phyloP scores from a whole-genome alignment of 2,797 vertebrate species.

The Bradypodion pumilum region DNA sequence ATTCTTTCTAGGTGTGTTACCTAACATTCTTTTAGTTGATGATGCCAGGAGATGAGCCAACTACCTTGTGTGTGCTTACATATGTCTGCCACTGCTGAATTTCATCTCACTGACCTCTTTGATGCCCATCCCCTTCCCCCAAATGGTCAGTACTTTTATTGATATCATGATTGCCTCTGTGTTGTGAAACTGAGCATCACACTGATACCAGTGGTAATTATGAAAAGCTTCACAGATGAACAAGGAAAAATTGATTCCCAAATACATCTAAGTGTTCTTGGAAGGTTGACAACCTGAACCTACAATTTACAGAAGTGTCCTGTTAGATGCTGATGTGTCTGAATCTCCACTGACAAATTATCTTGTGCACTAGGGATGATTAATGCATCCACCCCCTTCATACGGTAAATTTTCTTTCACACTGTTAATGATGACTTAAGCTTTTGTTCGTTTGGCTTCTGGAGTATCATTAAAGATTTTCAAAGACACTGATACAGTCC shows the following conservation, averaged over 20 bases:
- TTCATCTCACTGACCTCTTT: not conserved
- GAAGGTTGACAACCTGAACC: not conserved
- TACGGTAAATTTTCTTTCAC: constrained; percentile 24
- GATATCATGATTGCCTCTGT: not conserved
- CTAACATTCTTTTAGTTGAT: not conserved
- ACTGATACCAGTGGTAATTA: not conserved
- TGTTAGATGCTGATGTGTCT: constrained; percentile 18
- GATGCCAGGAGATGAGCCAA: not conserved
- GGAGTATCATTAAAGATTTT: not conserved
- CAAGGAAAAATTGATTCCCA: not conserved
- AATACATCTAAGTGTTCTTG: constrained; percentile 3
- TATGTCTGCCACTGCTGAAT: not conserved
- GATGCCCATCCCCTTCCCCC: not conserved
- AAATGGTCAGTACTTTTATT: not conserved
- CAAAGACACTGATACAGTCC: not conserved
- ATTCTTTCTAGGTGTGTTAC: not conserved
- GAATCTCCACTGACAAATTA: constrained; percentile 6
- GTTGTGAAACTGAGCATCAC: not conserved
- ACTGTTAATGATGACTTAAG: constrained; percentile 15
- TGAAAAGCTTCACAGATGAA: not conserved
- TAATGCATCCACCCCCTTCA: not conserved
- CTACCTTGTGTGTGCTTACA: not conserved
- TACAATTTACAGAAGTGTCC: not conserved
- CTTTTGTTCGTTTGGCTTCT: constrained; percentile 5
- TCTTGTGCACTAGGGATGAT: not conserved